These are phyloP conservation scores for Platerodrilus igneus DNA, from an alignment of 2,888 invertebrate species.

Conservation along the genomic window DNA sequence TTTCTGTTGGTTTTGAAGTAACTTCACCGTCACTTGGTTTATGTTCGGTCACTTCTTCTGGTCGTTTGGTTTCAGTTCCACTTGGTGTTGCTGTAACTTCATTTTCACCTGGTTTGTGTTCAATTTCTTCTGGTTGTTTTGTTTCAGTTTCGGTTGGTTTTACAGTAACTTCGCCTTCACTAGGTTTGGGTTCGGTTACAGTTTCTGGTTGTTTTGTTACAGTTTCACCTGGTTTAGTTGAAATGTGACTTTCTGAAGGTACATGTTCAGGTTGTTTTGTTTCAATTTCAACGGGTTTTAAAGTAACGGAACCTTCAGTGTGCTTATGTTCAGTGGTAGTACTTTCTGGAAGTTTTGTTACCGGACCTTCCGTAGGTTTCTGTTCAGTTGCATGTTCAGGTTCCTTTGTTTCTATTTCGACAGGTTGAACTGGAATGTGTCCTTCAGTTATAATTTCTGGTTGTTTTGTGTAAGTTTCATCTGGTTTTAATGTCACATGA, in stretches of 20 bases:
- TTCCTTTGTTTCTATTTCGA: slow-evolving; percentile 4
- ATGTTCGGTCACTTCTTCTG: slow-evolving; percentile 11
- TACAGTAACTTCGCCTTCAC: slow-evolving; percentile 2
- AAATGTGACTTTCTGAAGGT: slow-evolving; percentile 3
- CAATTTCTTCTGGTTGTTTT: slow-evolving; percentile 1
- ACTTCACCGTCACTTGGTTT: slow-evolving; percentile 17
- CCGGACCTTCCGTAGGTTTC: slow-evolving; percentile 6
- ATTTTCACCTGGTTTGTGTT: no score
- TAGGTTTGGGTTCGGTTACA: background rate
- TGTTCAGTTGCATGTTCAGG: background rate
- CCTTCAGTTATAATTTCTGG: no score
- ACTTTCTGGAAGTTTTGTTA: background rate
- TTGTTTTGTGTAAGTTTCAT: slow-evolving; percentile 3
- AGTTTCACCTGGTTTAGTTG: slow-evolving; percentile 3
- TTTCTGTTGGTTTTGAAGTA: slow-evolving; percentile 9
- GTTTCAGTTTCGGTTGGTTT: slow-evolving; percentile 13
- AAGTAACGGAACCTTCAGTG: background rate
- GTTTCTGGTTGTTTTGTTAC: slow-evolving; percentile 4
- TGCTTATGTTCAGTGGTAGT: background rate
- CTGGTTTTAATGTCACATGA: background rate
- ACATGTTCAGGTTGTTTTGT: slow-evolving; percentile 9
- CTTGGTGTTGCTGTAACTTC: background rate
- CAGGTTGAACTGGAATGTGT: no score
- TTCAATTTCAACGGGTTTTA: no score
- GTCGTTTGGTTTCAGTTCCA: background rate